Base-by-base conservation (phyloP, 2,888 invertebrate genomes). In the Stenodema calcarata region DNA sequence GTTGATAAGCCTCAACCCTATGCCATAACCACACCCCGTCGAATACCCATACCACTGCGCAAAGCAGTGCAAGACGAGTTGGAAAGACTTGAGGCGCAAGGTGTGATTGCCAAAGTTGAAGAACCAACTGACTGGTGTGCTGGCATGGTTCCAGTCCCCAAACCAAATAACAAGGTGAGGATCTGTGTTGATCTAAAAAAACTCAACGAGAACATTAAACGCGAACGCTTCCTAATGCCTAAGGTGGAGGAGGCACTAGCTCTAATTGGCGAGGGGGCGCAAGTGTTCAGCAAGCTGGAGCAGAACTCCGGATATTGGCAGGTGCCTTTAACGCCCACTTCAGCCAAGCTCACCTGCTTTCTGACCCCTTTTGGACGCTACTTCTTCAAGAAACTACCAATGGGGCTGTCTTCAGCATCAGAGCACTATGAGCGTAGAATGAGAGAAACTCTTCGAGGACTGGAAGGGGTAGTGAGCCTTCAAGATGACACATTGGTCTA, bases 291-390 rank as follows among this genome's bases (percentile, higher is more conserved):
- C n/a, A n/a, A n/a, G n/a, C n/a, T n/a, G n/a, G n/a, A n/a, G n/a
- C n/a, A n/a, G 16, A 88, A 85, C 18, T 50, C 84, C 0, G 89
- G 89, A n/a, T 90, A 90, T 87, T 89, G 89, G 88, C 90, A 90
- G 84, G 70, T 90, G 14, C 83, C 78, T 42, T 47, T 89, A 1
- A 83, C 30, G 3, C 87, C n/a, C n/a, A n/a, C n/a, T n/a, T n/a
- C n/a, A n/a, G n/a, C n/a, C n/a, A n/a, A n/a, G n/a, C n/a, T n/a
- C 4, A 88, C 88, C 11, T 87, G 87, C 9, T 89, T 89, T 73
- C 62, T 88, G 1, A 89, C 89, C 0, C 88, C 88, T 16, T 88
- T 87, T 47, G 88, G 88, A 16, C 86, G 88, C 7, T 88, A 47
- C 84, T 86, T 86, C 50, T 89, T 78, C 54, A 87, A 76, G 3